Evolutionary conservation across 2,797 vertebrate genomes (phyloP), one percentile per base, ranked within the genome.

Genomic region (Danio aesculapii): DNA sequence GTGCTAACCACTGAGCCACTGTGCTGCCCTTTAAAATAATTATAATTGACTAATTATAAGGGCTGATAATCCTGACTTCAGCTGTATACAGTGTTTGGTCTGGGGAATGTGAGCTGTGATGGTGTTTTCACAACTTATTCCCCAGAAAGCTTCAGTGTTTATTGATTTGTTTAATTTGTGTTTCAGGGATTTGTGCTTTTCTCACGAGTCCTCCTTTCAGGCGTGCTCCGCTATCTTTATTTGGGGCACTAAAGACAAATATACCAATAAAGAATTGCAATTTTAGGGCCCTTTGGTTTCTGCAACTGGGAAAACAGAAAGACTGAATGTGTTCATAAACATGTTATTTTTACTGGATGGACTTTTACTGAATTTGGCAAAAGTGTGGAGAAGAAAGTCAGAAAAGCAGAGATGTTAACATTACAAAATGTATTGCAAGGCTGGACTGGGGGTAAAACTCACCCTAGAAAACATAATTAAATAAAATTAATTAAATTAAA

Each of bases 131-230:
- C 74, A 66, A 19, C 50, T 46, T 76, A 43, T 30, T 76, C 50
- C 61, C 41, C 3, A 3, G n/a, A 66, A 19, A 63, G n/a, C 55
- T 76, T 66, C 17, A 1, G 61, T 55, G 50, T 44, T 76, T 76
- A 76, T 55, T 76, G 61, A 76, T 58, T 72, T 70, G 50, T 41
- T 52, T 72, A 17, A 76, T 76, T 76, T 76, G 50, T 17, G 55
- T 76, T 76, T 76, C 50, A 55, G 62, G 61, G 17, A 0, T 21
- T 55, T 21, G 41, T 16, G 13, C 21, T 39, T 46, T 63, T 49
- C 39, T 63, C 44, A 14, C 1, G 2, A 39, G 57, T 16, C 6
- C 52, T 52, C 43, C 50, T 44, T 52, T 75, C 59, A 52, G 55
- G 16, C 0, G 7, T 55, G 16, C 13, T 14, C 9, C 39, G 11